These are phyloP conservation scores for Coelopa frigida DNA, from an alignment of 1,140 invertebrate species.

Conservation along the genomic window DNA sequence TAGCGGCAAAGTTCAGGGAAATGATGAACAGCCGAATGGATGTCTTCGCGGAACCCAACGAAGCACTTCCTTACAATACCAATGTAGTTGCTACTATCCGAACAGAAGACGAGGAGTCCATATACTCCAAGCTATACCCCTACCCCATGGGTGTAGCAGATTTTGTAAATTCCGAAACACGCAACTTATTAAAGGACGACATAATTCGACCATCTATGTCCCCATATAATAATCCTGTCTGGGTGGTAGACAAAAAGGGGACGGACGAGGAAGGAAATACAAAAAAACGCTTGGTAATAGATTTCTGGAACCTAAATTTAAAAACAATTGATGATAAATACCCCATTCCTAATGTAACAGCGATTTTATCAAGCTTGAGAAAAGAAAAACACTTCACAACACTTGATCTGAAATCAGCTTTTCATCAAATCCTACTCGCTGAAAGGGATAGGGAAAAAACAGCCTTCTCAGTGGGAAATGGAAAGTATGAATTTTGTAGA, in stretches of 20 bases:
- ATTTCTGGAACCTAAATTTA: conserved; percentile 36
- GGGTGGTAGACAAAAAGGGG: background rate
- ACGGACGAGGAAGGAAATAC: conserved; percentile 2
- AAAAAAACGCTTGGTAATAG: conserved; percentile 13
- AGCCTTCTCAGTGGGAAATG: conserved; percentile 31
- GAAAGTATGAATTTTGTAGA: conserved; percentile 18
- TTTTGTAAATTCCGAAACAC: conserved; percentile 12
- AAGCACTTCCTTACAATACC: conserved; percentile 7
- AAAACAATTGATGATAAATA: conserved; percentile 13
- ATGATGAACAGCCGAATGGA: background rate
- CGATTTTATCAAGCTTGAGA: conserved; percentile 11
- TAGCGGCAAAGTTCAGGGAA: conserved; percentile 3
- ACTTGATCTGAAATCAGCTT: conserved; percentile 10
- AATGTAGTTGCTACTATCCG: conserved; percentile 9
- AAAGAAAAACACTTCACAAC: conserved; percentile 8
- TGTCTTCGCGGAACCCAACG: conserved; percentile 1
- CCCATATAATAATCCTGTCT: conserved; percentile 14
- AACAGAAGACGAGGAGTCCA: conserved; percentile 4
- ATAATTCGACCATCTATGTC: conserved; percentile 9
- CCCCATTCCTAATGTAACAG: conserved; percentile 3
- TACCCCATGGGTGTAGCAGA: conserved; percentile 10
- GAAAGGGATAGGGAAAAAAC: conserved; percentile 41
- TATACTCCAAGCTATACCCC: conserved; percentile 11
- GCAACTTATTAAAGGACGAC: conserved; percentile 3
- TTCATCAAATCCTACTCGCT: conserved; percentile 44